Base-by-base conservation (phyloP, 2,888 invertebrate species). In the Diogma glabrata region DNA sequence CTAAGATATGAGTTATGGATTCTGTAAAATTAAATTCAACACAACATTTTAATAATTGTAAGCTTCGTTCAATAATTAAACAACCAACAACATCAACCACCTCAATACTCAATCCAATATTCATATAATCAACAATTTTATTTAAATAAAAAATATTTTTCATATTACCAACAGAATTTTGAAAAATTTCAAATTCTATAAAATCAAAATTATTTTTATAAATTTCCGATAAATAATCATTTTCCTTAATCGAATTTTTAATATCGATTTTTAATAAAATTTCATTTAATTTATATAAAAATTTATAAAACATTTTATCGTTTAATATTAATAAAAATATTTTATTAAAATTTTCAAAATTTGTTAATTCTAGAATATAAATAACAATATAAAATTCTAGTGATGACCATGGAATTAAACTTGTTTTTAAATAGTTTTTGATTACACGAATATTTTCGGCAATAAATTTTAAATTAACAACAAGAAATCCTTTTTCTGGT, bases 101-200 rank as follows among this genome's bases (percentile, higher is more conserved):
- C n/a, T n/a, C n/a, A n/a, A n/a, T n/a, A n/a, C n/a, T n/a, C n/a
- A n/a, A n/a, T n/a, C n/a, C n/a, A n/a, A n/a, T n/a, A n/a, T n/a
- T n/a, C n/a, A n/a, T n/a, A n/a, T n/a, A n/a, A n/a, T n/a, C n/a
- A n/a, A 43, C 23, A n/a, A 43, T 43, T 22, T 14, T 20, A 22
- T 43, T 43, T 23, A 43, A 12, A 9, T 43, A 43, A n/a, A 43
- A 43, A 20, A 22, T n/a, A 43, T 43, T 43, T 43, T 43, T 43
- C 8, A 43, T 8, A 43, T 43, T 43, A n/a, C 23, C 43, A n/a
- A 43, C 43, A 6, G 43, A 9, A 4, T 20, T 43, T 9, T 14
- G 22, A 14, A 43, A 43, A 43, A 22, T 43, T n/a, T n/a, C n/a
- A n/a, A n/a, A n/a, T n/a, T n/a, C n/a, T 43, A 43, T 43, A 22